A percentile compares a stretch with the other conserved stretches of the same genome.
phyloP scores from a whole-genome alignment of 2,113 vertebrate genomes.

The Ciconia maguari region DNA sequence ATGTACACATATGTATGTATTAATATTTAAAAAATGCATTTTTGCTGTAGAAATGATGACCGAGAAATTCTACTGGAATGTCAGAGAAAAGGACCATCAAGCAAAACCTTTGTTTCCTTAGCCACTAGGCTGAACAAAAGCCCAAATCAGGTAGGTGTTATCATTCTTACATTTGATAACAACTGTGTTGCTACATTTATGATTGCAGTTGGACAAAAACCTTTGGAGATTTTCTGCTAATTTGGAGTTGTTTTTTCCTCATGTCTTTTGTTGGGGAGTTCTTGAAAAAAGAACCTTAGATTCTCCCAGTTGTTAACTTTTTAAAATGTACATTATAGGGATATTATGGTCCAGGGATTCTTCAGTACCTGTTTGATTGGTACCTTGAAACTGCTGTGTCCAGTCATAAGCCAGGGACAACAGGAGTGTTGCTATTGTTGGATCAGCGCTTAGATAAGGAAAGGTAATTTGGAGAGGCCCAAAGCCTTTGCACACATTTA shows the following conservation, averaged over 20 bases:
- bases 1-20: not conserved
- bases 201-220: not conserved
- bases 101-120: slow-evolving; percentile 86
- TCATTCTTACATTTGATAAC: not conserved
- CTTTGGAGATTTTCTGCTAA: not conserved
- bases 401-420: not conserved
- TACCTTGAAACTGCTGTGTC: not conserved
- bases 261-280: not conserved
- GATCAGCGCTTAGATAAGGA: not conserved
- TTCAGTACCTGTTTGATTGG: not conserved
- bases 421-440: not conserved
- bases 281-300: not conserved
- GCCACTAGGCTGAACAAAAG: slow-evolving; percentile 86
- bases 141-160: slow-evolving; percentile 80
- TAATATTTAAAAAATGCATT: not conserved
- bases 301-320: not conserved
- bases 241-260: not conserved
- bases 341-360: not conserved
- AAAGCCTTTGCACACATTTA: not conserved
- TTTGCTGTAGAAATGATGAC: slow-evolving; percentile 87
- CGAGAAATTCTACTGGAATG: slow-evolving; percentile 87
- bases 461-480: not conserved
- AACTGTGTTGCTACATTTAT: not conserved
- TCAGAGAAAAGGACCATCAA: slow-evolving; percentile 86
- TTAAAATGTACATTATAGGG: not conserved